phyloP scores from a whole-genome alignment of 1,140 invertebrate genomes.

The Euborellia annulipes region DNA sequence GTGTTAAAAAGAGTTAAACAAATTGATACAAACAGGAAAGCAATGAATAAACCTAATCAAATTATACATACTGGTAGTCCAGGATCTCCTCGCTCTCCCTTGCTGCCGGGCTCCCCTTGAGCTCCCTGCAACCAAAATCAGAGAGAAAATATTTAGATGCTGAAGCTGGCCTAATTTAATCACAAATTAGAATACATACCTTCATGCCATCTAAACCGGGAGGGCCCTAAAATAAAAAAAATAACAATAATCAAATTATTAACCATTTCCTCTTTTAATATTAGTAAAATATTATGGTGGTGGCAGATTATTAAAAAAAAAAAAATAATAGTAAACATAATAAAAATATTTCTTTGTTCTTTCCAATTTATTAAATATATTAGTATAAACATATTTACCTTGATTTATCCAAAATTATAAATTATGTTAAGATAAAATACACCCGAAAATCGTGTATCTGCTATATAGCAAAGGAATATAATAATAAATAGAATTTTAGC shows the following conservation, averaged over 20 bases:
- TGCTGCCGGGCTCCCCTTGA: conserved; percentile 74
- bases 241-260: neutral
- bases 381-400: too few species aligned
- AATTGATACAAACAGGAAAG: conserved; percentile 3
- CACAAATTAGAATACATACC: conserved; percentile 29
- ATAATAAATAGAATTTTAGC: too few species aligned
- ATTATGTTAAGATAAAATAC: too few species aligned
- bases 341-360: too few species aligned
- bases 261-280: neutral
- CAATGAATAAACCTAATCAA: neutral
- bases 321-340: too few species aligned
- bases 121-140: conserved; percentile 46
- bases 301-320: neutral
- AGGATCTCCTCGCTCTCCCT: conserved; percentile 80
- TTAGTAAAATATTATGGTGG: conserved; percentile 2
- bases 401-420: too few species aligned
- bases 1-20: conserved; percentile 12
- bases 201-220: conserved; percentile 58
- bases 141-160: neutral
- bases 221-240: conserved; percentile 37
- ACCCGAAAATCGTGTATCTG: too few species aligned
- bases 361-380: too few species aligned
- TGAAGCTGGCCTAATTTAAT: neutral
- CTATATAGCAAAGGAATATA: too few species aligned
- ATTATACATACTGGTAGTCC: conserved; percentile 67